Evolutionary conservation across 2,797 vertebrate genomes (phyloP).

Genomic region (Manis pentadactyla): DNA sequence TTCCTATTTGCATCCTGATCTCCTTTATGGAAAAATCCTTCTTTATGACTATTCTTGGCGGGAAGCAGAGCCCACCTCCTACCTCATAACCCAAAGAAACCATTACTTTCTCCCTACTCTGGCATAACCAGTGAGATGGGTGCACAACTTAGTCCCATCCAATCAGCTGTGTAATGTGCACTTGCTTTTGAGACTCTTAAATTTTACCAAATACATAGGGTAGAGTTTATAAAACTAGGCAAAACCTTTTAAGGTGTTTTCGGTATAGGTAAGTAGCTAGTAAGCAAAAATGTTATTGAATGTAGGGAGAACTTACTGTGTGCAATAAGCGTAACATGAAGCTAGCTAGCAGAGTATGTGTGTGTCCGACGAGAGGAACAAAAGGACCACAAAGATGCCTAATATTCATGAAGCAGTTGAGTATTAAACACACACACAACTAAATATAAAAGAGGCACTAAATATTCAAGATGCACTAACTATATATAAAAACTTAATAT

Average conservation of each 20-base stretch:
- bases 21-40: background rate
- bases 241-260: conserved; percentile 19
- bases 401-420: background rate
- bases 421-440: background rate
- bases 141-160: background rate
- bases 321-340: background rate
- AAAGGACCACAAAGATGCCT: background rate
- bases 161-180: background rate
- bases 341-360: background rate
- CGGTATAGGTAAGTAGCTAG: background rate
- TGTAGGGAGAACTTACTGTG: background rate
- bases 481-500: background rate
- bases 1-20: background rate
- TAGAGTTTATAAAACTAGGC: background rate
- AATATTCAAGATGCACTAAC: background rate
- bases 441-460: background rate
- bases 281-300: background rate
- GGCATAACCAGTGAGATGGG: background rate
- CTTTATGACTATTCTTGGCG: background rate
- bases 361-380: background rate
- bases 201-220: background rate
- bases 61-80: background rate
- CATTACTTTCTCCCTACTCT: background rate
- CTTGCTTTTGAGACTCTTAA: conserved; percentile 7
- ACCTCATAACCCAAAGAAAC: background rate